Evolutionary conservation across 2,888 invertebrate species (phyloP).

Genomic region (Lacanobia oleracea): DNA sequence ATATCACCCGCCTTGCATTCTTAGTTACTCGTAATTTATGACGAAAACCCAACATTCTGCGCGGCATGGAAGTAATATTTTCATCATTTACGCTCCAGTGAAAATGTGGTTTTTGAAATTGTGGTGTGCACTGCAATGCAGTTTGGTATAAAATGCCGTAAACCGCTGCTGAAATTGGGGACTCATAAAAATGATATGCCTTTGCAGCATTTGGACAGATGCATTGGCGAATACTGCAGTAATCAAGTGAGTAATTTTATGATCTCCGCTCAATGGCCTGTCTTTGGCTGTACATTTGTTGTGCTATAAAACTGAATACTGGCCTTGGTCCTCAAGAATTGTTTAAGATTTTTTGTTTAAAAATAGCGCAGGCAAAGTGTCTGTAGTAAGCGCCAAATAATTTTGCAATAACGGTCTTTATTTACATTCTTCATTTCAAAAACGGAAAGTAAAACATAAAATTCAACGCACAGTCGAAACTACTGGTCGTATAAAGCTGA

Average conservation of each 20-base stretch:
- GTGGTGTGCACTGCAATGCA: constrained; percentile 32
- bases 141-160: constrained; percentile 20
- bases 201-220: constrained; percentile 13
- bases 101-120: constrained; percentile 28
- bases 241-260: background rate
- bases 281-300: background rate
- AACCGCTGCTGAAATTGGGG: constrained; percentile 2
- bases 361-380: no score
- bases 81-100: constrained; percentile 29
- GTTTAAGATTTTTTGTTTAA: no score
- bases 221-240: background rate
- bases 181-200: constrained; percentile 16
- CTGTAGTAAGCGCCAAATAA: no score
- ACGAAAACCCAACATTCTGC: constrained; percentile 8
- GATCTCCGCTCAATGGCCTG: no score
- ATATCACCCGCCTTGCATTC: constrained; percentile 6
- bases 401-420: no score
- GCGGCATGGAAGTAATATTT: constrained; percentile 9
- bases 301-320: background rate
- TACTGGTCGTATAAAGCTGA: no score
- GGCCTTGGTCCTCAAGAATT: no score
- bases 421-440: no score
- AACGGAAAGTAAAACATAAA: no score
- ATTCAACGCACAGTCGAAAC: no score
- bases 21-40: constrained; percentile 44